phyloP scores from a whole-genome alignment of 2,888 invertebrate genomes.

The Ormyrus rosae region DNA sequence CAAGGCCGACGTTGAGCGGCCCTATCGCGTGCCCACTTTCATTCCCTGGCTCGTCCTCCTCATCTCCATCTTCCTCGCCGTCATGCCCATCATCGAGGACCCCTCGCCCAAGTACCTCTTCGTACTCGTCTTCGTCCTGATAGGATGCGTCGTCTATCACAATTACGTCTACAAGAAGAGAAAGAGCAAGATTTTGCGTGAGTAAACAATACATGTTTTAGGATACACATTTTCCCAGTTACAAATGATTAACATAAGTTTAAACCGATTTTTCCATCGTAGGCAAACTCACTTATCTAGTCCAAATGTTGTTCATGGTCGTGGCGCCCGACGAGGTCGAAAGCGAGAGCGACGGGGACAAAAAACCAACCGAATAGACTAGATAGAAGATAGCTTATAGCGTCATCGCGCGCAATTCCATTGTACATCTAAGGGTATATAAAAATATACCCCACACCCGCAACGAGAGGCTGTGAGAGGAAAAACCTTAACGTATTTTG shows the following conservation, averaged over 20 bases:
- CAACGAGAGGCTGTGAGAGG: slow-evolving; percentile 48
- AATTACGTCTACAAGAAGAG: slow-evolving; percentile 85
- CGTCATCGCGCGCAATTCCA: not conserved
- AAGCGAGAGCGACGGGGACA: slow-evolving; percentile 2
- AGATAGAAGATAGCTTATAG: not conserved
- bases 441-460: not conserved
- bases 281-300: slow-evolving; percentile 82
- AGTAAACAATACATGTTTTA: slow-evolving; percentile 67
- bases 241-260: slow-evolving; percentile 3
- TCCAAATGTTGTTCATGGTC: slow-evolving; percentile 83
- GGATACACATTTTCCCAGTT: not conserved
- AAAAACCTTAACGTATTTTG: slow-evolving; percentile 4
- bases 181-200: slow-evolving; percentile 81
- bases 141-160: slow-evolving; percentile 85
- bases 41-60: slow-evolving; percentile 85
- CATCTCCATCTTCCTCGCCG: slow-evolving; percentile 84
- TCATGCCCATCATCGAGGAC: slow-evolving; percentile 85
- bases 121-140: slow-evolving; percentile 83
- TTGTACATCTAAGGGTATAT: slow-evolving; percentile 16
- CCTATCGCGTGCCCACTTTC: slow-evolving; percentile 85
- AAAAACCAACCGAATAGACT: slow-evolving; percentile 22
- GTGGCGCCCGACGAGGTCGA: slow-evolving; percentile 78
- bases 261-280: slow-evolving; percentile 56
- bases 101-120: slow-evolving; percentile 87
- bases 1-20: slow-evolving; percentile 82